Conservation (phyloP, 2,113 vertebrate genomes). For the Salvator merianae region DNA sequence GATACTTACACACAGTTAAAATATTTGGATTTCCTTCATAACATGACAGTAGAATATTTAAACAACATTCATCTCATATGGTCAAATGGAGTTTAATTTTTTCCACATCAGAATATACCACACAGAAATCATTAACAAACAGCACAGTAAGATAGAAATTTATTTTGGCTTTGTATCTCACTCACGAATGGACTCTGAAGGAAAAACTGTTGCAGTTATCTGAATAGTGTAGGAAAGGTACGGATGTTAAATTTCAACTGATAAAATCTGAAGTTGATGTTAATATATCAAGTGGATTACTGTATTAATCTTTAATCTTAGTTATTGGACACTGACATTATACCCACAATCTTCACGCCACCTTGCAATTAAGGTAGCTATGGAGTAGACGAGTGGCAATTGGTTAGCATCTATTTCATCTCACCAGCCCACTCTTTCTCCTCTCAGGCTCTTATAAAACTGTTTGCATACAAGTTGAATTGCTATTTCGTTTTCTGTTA, state of each 20-base stretch:
- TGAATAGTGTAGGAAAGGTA: neutral
- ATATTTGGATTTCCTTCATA: neutral
- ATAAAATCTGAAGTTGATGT: no score
- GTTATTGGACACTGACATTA: neutral
- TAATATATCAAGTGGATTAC: neutral
- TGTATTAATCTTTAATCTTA: neutral
- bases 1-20: neutral
- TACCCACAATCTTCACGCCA: neutral
- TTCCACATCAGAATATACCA: neutral
- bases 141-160: neutral
- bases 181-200: neutral
- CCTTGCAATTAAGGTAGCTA: neutral
- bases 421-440: no score
- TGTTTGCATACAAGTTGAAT: neutral
- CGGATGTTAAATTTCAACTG: neutral
- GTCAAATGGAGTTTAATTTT: neutral
- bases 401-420: neutral
- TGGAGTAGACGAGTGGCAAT: neutral
- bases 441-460: neutral
- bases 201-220: neutral
- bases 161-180: neutral
- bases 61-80: neutral
- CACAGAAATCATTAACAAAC: neutral
- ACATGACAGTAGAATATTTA: neutral
- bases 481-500: neutral